phyloP scores from a whole-genome alignment of 1,140 invertebrate genomes.

The Conopomorpha cramerella region DNA sequence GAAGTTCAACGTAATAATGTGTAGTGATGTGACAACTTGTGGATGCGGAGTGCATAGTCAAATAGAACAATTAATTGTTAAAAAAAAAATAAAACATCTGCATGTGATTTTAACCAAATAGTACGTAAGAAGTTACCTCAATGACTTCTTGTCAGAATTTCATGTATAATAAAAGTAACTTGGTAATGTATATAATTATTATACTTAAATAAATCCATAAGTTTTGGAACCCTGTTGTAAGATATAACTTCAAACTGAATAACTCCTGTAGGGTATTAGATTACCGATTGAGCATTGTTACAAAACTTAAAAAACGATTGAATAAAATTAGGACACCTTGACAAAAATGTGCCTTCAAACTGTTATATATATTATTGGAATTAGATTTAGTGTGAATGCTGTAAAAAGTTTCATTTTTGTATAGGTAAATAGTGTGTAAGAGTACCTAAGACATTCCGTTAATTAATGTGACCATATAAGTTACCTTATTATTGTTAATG shows the following conservation, averaged over 20 bases:
- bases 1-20: no score
- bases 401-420: slow-evolving; percentile 4
- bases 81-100: slow-evolving; percentile 21
- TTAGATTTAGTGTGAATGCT: slow-evolving; percentile 8
- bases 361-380: slow-evolving; percentile 38
- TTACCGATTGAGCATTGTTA: slow-evolving; percentile 10
- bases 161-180: slow-evolving; percentile 31
- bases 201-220: slow-evolving; percentile 2
- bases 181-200: slow-evolving; percentile 6
- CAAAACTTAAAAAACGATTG: slow-evolving; percentile 7
- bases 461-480: neutral
- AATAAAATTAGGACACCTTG: slow-evolving; percentile 27
- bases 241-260: slow-evolving; percentile 5
- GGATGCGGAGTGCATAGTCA: slow-evolving; percentile 1
- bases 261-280: slow-evolving; percentile 7
- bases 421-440: neutral
- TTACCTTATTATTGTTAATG: no score
- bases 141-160: no score
- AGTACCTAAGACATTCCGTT: neutral
- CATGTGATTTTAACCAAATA: slow-evolving; percentile 53
- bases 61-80: slow-evolving; percentile 21
- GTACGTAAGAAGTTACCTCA: slow-evolving; percentile 19
- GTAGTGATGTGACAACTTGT: neutral
- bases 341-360: slow-evolving; percentile 53
- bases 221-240: slow-evolving; percentile 4